Base-by-base conservation (phyloP, 2,888 invertebrate species). In the Saturnia pavonia region DNA sequence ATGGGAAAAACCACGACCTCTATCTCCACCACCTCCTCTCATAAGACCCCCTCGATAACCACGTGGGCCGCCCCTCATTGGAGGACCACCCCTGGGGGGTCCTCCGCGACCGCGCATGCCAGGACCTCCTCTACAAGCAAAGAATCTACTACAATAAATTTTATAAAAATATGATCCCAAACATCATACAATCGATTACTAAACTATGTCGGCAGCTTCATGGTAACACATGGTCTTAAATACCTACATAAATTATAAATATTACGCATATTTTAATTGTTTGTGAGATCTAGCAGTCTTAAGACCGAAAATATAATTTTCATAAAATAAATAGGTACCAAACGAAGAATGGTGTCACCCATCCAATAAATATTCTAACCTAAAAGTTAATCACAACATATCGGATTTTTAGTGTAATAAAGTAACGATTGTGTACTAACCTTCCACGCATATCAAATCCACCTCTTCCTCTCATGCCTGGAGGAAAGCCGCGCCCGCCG, bases 401-500 rank as follows among this genome's bases (percentile, higher is more conserved):
- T 25, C 1, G 54, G 8, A 11, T 27, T 25, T 25, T 54, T 48
- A 6, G 54, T n/a, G n/a, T 54, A 45, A 45, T n/a, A 7, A 51
- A 51, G 45, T 63, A 12, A 9, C 42, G 42, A 34, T 54, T 63
- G 9, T 45, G 67, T 66, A 71, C 84, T 84, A 83, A 94, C 94
- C 94, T 88, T 78, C 94, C 94, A 70, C 93, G 87, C 92, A 93
- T 92, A 57, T 94, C 93, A 74, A 91, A 93, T 57, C 91, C 91
- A 67, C 92, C 92, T 76, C 92, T 83, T 66, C 93, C 92, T 82
- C 92, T 84, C 72, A 79, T 80, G 4, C 92, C 91, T 54, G 86
- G 89, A 48, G 91, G 93, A 1, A 91, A 91, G 70, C 93, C 93
- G 74, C 94, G 91, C 74, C 92, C 91, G 69, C 91, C 91, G 63